Conservation (phyloP, 2,797 vertebrate species). For the Myotis vivesi region DNA sequence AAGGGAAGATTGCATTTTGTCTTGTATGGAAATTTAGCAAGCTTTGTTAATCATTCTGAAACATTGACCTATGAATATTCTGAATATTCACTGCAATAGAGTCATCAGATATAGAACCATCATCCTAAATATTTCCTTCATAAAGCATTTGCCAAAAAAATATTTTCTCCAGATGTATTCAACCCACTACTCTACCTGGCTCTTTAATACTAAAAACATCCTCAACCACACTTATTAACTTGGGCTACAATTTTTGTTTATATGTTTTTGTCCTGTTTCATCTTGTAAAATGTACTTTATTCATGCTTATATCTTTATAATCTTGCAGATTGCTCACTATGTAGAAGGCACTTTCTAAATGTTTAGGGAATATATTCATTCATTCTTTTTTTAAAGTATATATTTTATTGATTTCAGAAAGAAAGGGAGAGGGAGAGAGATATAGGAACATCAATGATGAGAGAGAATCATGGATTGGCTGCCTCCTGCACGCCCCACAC, state of each 20-base stretch:
- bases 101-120: neutral
- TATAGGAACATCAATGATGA: too few relatives aligned
- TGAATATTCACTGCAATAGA: neutral
- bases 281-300: neutral
- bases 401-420: too few relatives aligned
- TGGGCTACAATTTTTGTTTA: neutral
- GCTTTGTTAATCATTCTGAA: neutral
- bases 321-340: neutral
- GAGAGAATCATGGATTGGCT: too few relatives aligned
- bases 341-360: neutral
- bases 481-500: too few relatives aligned
- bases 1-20: neutral
- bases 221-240: neutral
- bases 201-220: neutral
- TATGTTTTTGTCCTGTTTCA: neutral
- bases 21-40: constrained; percentile 4
- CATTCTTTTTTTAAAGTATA: neutral
- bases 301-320: neutral
- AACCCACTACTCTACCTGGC: neutral
- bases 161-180: neutral
- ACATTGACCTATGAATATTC: too few relatives aligned
- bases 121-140: neutral
- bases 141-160: neutral
- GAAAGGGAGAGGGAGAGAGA: too few relatives aligned
- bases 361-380: neutral